phyloP scores from a whole-genome alignment of 2,888 invertebrate species.

The Leptopilina drosophilae region DNA sequence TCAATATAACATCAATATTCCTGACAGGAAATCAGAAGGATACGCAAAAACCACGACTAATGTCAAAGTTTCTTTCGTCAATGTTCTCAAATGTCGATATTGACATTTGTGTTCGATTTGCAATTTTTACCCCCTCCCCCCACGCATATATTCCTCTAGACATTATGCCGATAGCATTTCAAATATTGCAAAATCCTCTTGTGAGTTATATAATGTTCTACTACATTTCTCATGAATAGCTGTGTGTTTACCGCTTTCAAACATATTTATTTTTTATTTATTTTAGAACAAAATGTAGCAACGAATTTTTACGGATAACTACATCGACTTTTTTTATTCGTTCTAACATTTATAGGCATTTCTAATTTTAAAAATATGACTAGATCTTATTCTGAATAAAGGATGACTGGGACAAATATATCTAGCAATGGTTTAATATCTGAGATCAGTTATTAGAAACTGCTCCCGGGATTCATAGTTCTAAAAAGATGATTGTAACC shows the following conservation, averaged over 20 bases:
- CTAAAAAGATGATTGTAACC: no score
- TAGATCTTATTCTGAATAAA: no score
- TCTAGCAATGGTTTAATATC: no score
- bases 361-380: no score
- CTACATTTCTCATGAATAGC: no score
- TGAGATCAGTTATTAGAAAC: no score
- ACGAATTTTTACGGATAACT: no score
- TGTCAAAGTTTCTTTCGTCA: conserved; percentile 11
- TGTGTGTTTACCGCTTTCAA: no score
- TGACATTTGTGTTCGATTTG: conserved; percentile 21
- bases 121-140: not conserved
- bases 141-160: not conserved
- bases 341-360: no score
- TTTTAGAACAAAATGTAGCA: not conserved
- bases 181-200: conserved; percentile 15
- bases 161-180: conserved; percentile 14
- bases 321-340: no score
- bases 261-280: not conserved
- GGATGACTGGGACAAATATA: no score
- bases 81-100: not conserved
- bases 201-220: not conserved
- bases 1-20: conserved; percentile 67
- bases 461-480: no score
- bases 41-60: conserved; percentile 36
- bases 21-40: conserved; percentile 57